These are phyloP conservation scores for Phyllotreta striolata DNA, from an alignment of 2,888 invertebrate genomes.

Conservation along the genomic window DNA sequence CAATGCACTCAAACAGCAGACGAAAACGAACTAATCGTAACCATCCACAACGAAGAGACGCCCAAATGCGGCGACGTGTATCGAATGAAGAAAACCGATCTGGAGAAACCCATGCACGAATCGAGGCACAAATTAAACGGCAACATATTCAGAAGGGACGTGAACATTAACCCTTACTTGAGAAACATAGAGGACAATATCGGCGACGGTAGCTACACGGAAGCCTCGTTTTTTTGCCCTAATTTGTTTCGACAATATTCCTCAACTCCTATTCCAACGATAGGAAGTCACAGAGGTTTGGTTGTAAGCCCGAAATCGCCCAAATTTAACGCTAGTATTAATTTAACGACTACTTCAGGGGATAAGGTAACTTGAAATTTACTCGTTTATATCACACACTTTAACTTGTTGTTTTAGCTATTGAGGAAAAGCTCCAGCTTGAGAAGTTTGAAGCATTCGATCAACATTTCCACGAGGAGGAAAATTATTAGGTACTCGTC, in stretches of 20 bases:
- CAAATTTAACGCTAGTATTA: conserved; percentile 24
- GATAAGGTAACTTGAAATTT: conserved; percentile 31
- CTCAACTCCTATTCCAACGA: conserved; percentile 50
- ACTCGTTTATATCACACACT: not conserved
- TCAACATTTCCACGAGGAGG: conserved; percentile 32
- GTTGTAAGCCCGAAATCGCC: conserved; percentile 27
- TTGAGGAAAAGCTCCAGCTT: conserved; percentile 39
- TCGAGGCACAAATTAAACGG: conserved; percentile 20
- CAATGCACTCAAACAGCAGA: conserved; percentile 35
- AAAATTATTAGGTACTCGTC: conserved; percentile 11
- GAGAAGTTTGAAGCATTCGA: conserved; percentile 29
- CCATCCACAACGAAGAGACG: conserved; percentile 14
- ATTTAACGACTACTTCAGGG: conserved; percentile 28
- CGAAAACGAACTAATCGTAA: conserved; percentile 31
- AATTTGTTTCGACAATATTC: conserved; percentile 48
- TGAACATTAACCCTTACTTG: conserved; percentile 46
- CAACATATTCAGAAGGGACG: conserved; percentile 32
- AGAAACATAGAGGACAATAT: conserved; percentile 41
- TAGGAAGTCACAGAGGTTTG: conserved; percentile 21
- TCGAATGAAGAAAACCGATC: conserved; percentile 5
- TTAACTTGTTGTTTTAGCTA: conserved; percentile 27
- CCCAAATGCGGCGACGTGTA: conserved; percentile 1
- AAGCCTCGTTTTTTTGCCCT: conserved; percentile 52
- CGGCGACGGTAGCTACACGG: conserved; percentile 46
- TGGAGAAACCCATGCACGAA: conserved; percentile 14